Conservation (phyloP, 2,113 vertebrate genomes). For the Oryzias melastigma region DNA sequence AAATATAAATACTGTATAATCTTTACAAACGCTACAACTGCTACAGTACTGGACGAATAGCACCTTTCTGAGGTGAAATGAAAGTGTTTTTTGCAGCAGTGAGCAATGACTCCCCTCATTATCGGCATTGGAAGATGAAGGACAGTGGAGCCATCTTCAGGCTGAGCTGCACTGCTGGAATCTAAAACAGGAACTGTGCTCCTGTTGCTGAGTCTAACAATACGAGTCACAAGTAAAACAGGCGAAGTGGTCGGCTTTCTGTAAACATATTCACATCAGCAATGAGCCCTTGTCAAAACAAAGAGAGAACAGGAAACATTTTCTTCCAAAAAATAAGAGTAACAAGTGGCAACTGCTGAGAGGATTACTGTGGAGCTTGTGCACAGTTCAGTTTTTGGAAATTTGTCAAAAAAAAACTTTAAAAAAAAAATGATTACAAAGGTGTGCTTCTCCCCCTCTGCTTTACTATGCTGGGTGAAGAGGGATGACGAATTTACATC, state of each 20-base stretch:
- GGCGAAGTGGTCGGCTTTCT: conserved; percentile 58
- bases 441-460: too few species aligned
- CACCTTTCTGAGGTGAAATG: not conserved
- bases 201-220: conserved; percentile 30
- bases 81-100: not conserved
- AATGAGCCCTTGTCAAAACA: conserved; percentile 56
- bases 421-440: not conserved
- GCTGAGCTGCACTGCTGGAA: conserved; percentile 11
- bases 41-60: conserved; percentile 1
- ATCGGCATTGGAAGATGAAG: too few species aligned
- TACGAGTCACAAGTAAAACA: conserved; percentile 43
- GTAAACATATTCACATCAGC: conserved; percentile 51
- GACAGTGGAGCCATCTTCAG: too few species aligned
- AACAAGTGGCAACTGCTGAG: conserved; percentile 9
- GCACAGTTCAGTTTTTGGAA: not conserved
- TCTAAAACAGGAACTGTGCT: conserved; percentile 49
- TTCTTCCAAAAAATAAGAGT: conserved; percentile 43
- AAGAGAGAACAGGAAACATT: conserved; percentile 49
- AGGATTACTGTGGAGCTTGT: conserved; percentile 2
- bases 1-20: conserved; percentile 27
- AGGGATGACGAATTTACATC: conserved; percentile 93
- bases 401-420: not conserved
- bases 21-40: conserved; percentile 1
- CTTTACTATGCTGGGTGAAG: conserved; percentile 74
- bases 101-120: too few species aligned